Base-by-base conservation (phyloP, 92 coral and sea anemone genomes). In the Palythoa caribaeorum region DNA sequence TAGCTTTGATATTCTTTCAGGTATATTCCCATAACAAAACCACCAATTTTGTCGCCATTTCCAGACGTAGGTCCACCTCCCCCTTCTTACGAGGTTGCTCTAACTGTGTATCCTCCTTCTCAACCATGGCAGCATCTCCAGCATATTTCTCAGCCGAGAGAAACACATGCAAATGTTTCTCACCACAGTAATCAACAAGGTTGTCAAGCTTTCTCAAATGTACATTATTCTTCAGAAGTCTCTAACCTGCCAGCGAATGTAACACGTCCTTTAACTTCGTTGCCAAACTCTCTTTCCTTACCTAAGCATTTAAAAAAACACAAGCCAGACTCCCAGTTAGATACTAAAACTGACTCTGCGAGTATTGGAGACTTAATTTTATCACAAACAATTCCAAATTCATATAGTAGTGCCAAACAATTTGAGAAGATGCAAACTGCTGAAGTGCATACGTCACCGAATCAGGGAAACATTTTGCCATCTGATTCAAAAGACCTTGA, bases 81-180 rank as follows among this genome's bases (percentile, higher is more conserved):
- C 5, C 86, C 86, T 0, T 13, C 86, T 11, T 81, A 81, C 54
- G 86, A 81, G 40, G 86, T 81, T 5, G 86, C 86, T 5, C 40
- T 81, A 4, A 81, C 57, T 36, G 75, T 81, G 15, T 81, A 81
- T 50, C 86, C 86, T 81, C 86, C 86, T 40, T 81, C 86, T 10
- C 20, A 81, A 28, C 74, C 59, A 16, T 81, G 86, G 86, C 59
- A 81, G 47, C 86, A 81, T 66, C 74, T 63, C 39, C 86, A 66
- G 38, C 86, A 81, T 38, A 8, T 16, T 63, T n/a, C 20, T 5
- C 35, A n/a, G 21, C 70, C 28, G 38, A 66, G n/a, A 3, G 62
- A 81, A 20, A 20, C 40, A 8, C 74, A 6, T 0, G 17, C 62
- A 66, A 48, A 35, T 13, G 21, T 13, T 5, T 2, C 74, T 81